Evolutionary conservation across 2,113 vertebrate genomes (phyloP), one percentile per base, ranked within the genome.

Genomic region (Glaucidium brasilianum): DNA sequence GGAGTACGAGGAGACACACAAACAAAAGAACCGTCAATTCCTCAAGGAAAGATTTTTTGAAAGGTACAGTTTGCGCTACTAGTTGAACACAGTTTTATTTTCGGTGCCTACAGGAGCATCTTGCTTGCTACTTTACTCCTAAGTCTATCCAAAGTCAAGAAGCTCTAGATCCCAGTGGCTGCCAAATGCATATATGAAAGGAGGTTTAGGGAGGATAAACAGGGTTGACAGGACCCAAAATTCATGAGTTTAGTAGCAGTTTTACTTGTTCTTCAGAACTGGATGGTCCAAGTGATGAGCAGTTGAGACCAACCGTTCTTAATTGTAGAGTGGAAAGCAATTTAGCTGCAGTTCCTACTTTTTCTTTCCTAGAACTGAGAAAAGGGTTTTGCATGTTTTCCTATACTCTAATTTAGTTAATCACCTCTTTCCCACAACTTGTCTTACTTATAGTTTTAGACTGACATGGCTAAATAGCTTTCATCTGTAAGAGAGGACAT

Each of bases 51-150:
- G 62, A 14, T 9, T 58, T 58, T 15, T 19, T 53, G 41, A 47
- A 26, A 68, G 49, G 6, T 3, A 34, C 0, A 2, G n/a, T 4
- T 56, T 26, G 30, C 2, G 3, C 52, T 77, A 2, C 6, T 16
- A 50, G 15, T 11, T 32, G 35, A 4, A 14, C 25, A 19, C 27
- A 8, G n/a, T 35, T 79, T 50, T 53, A 60, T 41, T 71, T 73
- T 34, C 37, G 10, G 34, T 27, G 77, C 29, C 49, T n/a, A 15
- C 0, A 1, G 58, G 34, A 82, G 25, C 34, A 23, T 26, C 53
- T 49, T 19, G 23, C 39, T 78, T 26, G 30, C 52, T 30, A 4
- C 50, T 79, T 47, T 12, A 53, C 20, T 74, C 26, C 88, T 13
- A 21, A 67, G 53, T 25, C 37, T 50, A 1, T 8, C 55, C 2